Conservation (phyloP, 1,140 invertebrate genomes). For the Drosophila chauvacae region DNA sequence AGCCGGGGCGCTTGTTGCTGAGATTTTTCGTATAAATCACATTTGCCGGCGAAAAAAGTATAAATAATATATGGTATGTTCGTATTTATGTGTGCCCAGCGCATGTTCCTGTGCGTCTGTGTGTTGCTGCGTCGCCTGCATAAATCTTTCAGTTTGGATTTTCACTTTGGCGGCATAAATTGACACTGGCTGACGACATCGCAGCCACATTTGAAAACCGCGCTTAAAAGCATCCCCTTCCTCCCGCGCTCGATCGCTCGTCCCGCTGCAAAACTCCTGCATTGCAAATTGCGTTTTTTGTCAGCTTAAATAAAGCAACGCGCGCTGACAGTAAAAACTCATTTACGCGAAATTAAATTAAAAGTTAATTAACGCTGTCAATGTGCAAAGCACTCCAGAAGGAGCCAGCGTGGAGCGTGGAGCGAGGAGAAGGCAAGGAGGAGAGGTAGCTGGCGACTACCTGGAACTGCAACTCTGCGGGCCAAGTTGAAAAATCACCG, state of each 20-base stretch:
- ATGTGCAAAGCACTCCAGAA: conserved; percentile 78
- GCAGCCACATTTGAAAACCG: conserved; percentile 74
- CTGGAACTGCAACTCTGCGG: conserved; percentile 62
- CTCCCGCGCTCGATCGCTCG: background rate
- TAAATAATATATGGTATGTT: conserved; percentile 63
- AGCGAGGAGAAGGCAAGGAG: background rate
- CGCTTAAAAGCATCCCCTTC: conserved; percentile 70
- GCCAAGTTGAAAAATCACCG: conserved; percentile 77
- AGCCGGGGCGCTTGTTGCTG: conserved; percentile 34
- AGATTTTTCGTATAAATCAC: conserved; percentile 79
- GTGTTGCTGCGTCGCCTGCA: conserved; percentile 45
- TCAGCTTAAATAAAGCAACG: conserved; percentile 68
- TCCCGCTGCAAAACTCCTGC: conserved; percentile 44
- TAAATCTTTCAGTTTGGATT: conserved; percentile 82
- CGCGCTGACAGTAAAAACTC: conserved; percentile 81
- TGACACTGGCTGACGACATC: conserved; percentile 71
- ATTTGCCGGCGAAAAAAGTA: conserved; percentile 68
- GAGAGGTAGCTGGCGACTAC: conserved; percentile 10
- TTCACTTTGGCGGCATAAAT: conserved; percentile 82
- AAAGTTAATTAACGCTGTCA: conserved; percentile 83
- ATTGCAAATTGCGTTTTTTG: conserved; percentile 67
- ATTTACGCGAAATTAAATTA: conserved; percentile 83
- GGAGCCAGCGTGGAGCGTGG: background rate
- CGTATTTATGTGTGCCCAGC: conserved; percentile 6
- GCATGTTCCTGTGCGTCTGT: conserved; percentile 1